Conservation (phyloP, 2,797 vertebrate genomes). For the Alosa sapidissima region DNA sequence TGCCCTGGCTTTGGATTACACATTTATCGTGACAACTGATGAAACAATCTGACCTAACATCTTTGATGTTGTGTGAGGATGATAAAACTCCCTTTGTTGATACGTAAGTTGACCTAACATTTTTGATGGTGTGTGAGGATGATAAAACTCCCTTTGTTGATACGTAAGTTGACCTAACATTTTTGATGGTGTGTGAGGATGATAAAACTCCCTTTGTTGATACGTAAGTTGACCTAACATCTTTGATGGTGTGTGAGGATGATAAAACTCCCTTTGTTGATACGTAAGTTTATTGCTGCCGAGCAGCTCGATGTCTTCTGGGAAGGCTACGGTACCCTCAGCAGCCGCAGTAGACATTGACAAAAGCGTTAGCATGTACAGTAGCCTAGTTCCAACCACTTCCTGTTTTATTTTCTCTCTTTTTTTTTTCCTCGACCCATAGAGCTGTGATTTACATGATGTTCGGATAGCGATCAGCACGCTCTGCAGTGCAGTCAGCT, state of each 20-base stretch:
- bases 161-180: background rate
- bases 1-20: background rate
- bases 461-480: constrained; percentile 32
- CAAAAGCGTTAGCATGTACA: constrained; percentile 13
- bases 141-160: too few relatives aligned
- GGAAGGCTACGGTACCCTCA: constrained; percentile 11
- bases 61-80: background rate
- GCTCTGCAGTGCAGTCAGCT: constrained; percentile 35
- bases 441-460: constrained; percentile 66
- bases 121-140: too few relatives aligned
- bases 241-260: background rate
- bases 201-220: too few relatives aligned
- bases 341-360: background rate
- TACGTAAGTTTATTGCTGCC: too few relatives aligned
- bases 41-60: background rate
- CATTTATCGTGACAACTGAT: background rate
- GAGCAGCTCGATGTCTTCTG: background rate
- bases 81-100: background rate
- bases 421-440: constrained; percentile 20
- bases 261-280: too few relatives aligned
- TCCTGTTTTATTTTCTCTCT: constrained; percentile 28
- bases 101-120: too few relatives aligned
- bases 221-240: background rate
- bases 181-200: background rate
- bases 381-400: constrained; percentile 21